Conservation (phyloP, 2,797 vertebrate species). For the Leucoraja ocellata region DNA sequence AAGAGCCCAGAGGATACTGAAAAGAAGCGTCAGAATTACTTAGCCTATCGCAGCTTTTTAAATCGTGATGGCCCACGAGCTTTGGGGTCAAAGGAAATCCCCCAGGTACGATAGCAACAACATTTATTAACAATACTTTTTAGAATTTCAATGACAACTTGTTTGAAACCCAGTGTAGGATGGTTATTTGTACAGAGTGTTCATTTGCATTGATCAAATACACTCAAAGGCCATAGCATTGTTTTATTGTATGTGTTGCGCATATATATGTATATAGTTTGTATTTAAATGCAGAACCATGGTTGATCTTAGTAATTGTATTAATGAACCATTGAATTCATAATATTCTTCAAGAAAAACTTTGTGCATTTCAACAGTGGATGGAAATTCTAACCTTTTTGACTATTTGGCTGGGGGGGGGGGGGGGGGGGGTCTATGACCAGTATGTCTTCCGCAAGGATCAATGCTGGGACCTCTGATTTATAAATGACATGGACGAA, state of each 20-base stretch:
- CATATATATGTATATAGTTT: neutral
- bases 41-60: constrained; percentile 81
- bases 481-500: no score
- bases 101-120: constrained; percentile 58
- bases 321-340: neutral
- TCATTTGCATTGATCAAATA: neutral
- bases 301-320: neutral
- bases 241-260: neutral
- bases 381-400: neutral
- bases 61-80: constrained; percentile 95
- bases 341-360: neutral
- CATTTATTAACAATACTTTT: neutral
- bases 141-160: neutral
- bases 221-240: neutral
- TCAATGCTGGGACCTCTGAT: no score
- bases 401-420: no score
- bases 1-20: constrained; percentile 81
- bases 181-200: no score
- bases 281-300: neutral
- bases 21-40: constrained; percentile 75
- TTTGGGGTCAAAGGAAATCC: constrained; percentile 89
- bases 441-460: no score
- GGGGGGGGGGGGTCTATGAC: no score
- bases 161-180: neutral
- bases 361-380: neutral